These are phyloP conservation scores for Diglossa cyanea DNA, from an alignment of 2,797 vertebrate species.

Conservation along the genomic window DNA sequence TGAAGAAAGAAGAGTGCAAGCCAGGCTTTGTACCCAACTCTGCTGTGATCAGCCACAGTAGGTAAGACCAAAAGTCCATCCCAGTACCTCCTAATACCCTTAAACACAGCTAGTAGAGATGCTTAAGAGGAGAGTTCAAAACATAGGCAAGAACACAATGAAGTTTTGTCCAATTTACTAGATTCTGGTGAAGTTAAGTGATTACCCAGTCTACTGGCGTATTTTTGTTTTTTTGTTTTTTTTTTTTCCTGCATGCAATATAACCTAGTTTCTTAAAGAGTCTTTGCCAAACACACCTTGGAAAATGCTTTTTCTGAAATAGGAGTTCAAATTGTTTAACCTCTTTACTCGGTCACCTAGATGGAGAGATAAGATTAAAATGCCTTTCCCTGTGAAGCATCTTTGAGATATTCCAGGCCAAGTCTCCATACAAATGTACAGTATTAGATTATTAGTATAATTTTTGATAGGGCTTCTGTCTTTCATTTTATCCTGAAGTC, in stretches of 20 bases:
- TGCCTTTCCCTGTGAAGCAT: not conserved
- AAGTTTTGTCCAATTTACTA: not conserved
- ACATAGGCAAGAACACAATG: not conserved
- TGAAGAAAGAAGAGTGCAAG: not conserved
- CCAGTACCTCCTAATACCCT: not conserved
- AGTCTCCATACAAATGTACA: not conserved
- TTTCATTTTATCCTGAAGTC: conserved; percentile 51
- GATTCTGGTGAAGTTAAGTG: not conserved
- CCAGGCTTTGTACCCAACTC: not conserved
- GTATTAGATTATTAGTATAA: not conserved
- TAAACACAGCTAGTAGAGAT: not conserved
- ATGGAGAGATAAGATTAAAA: conserved; percentile 33
- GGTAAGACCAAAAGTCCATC: not conserved
- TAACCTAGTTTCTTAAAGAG: not conserved
- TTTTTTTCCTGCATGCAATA: not conserved
- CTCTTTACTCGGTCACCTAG: conserved; percentile 5
- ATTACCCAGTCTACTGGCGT: not conserved
- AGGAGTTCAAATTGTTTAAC: not conserved
- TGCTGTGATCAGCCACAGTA: not conserved
- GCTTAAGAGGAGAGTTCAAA: not conserved
- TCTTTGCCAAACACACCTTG: not conserved
- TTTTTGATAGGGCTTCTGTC: conserved; percentile 44
- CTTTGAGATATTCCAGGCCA: conserved; percentile 3
- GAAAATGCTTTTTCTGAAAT: conserved; percentile 15
- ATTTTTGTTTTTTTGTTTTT: not conserved